Evolutionary conservation across 2,888 invertebrate species (phyloP), one percentile per base, ranked within the genome.

Genomic region (Ypsolopha sequella): DNA sequence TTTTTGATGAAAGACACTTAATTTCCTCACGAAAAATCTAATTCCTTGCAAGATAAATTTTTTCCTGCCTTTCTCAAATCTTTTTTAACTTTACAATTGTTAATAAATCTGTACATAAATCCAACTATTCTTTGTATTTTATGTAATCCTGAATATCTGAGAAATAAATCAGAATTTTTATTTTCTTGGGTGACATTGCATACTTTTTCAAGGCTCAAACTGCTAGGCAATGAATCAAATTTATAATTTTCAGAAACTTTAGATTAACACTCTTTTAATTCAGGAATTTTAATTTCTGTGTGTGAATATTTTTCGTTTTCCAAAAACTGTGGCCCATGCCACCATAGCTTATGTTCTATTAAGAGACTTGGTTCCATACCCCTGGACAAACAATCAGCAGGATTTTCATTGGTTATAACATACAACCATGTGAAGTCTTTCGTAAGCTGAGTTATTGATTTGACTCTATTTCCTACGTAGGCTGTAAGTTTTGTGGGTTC

Each of bases 401-500:
- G 55, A 36, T 58, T 58, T 0, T 56, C 54, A 7, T 36, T 10
- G 7, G 50, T 48, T 7, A 36, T 8, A n/a, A 56, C 52, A 36
- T 56, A 54, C 13, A 39, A 35, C 56, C 59, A 59, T 11, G 13
- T 8, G 11, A 51, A 57, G 7, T 46, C 35, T 44, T 8, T n/a
- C 9, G 56, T 55, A 3, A 45, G 33, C 9, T 55, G 24, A 4
- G 34, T 44, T 11, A 57, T 55, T 7, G 39, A 14, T 10, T 33
- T 51, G 0, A 56, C 56, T 44, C 59, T 56, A 48, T 60, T 58
- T 9, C 50, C 51, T 7, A 58, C 56, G 24, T 54, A 59, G 1
- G 56, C 51, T 13, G 55, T 41, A 4, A 56, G 41, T 11, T 50
- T 50, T 33, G 39, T 52, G 7, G 38, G 9, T 24, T 55, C 50